Conservation (phyloP, 2,113 vertebrate genomes). For the Pteropus alecto region DNA sequence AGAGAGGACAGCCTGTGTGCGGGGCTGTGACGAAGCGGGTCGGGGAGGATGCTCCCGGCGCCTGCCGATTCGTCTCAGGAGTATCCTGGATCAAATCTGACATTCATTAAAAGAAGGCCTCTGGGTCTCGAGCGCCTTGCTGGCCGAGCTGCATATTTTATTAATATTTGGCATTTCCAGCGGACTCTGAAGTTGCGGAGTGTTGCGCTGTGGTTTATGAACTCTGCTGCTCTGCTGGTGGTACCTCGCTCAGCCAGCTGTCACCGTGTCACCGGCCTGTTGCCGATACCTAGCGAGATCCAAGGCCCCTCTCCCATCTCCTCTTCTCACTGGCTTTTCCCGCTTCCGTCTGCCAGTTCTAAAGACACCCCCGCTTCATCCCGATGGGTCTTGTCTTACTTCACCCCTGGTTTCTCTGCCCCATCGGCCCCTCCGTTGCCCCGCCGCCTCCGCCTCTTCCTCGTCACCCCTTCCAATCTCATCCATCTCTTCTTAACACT, state of each 20-base stretch:
- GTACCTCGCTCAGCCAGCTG: too few species aligned
- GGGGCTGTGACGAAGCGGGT: background rate
- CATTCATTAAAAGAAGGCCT: background rate
- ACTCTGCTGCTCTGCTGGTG: too few species aligned
- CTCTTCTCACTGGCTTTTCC: background rate
- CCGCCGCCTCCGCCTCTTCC: too few species aligned
- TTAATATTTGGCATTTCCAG: background rate
- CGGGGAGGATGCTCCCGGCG: background rate
- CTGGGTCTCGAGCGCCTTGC: background rate
- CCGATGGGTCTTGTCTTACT: background rate
- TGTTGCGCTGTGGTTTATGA: background rate
- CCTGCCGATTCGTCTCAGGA: background rate
- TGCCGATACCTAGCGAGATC: rapidly evolving
- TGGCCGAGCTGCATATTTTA: background rate
- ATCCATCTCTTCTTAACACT: background rate
- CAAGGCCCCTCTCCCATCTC: background rate
- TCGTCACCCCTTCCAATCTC: background rate
- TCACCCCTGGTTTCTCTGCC: background rate
- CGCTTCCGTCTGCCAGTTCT: background rate
- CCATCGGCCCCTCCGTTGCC: too few species aligned
- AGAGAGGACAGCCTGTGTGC: background rate
- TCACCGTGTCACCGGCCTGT: too few species aligned
- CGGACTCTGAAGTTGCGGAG: background rate
- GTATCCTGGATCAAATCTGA: background rate
- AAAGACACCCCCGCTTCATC: background rate